These are phyloP conservation scores for Malaclemys terrapin DNA, from an alignment of 2,113 vertebrate genomes.

Conservation along the genomic window DNA sequence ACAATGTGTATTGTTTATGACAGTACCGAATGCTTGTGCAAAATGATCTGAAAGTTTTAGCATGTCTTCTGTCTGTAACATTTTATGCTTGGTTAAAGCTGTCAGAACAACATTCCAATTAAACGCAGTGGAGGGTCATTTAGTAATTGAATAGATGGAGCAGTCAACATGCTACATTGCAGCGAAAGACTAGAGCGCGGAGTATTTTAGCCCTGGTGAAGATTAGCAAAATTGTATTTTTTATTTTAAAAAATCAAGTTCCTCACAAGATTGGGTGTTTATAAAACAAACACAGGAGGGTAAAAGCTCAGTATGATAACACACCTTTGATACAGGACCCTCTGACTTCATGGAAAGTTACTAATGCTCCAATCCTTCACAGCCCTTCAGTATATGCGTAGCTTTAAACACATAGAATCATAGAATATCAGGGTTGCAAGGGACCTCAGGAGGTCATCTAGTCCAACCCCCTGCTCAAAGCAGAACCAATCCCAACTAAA, in stretches of 20 bases:
- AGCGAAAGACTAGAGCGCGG: not conserved
- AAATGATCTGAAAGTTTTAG: conserved; percentile 25
- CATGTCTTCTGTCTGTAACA: conserved; percentile 35
- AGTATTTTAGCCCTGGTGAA: not conserved
- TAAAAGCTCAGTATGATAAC: not conserved
- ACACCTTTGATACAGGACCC: not conserved
- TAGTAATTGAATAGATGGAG: not conserved
- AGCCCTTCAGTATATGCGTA: not conserved
- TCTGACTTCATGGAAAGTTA: not conserved
- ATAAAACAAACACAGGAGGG: not conserved
- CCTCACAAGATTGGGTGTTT: not conserved
- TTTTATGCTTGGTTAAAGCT: conserved; percentile 66
- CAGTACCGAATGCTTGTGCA: conserved; percentile 14
- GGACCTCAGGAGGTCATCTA: too few relatives aligned
- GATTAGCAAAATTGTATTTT: not conserved
- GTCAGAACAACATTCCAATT: conserved; percentile 52
- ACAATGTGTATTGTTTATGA: conserved; percentile 26
- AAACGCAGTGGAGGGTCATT: not conserved
- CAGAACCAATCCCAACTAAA: too few relatives aligned
- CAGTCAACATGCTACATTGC: not conserved
- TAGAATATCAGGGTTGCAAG: too few relatives aligned
- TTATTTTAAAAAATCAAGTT: not conserved
- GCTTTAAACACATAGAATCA: not conserved
- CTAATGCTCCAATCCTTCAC: not conserved
- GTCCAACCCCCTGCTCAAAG: too few relatives aligned